Base-by-base conservation (phyloP, 2,888 invertebrate genomes). In the Nephrotoma guestfalica region DNA sequence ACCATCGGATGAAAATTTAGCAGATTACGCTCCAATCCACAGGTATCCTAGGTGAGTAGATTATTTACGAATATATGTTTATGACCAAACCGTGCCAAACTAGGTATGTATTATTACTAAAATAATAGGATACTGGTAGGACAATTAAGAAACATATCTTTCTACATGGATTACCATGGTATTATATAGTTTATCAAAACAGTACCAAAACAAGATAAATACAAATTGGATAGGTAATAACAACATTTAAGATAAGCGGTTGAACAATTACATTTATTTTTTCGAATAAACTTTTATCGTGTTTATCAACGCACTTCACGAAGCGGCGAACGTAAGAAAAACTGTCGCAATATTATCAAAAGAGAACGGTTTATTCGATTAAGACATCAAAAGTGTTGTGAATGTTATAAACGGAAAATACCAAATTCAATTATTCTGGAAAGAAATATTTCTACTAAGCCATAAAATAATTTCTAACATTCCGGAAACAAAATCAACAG, bases 1-100 rank as follows among this genome's bases (percentile, higher is more conserved):
- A 89, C 96, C 97, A 89, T 97, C 97, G 89, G 97, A 97, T 92
- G 97, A 97, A 92, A 97, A 97, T 91, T 93, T 97, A 89, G 94
- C 95, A 89, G 96, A 96, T 89, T 96, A 95, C 91, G 96, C 96
- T 86, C 96, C 96, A 88, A 96, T 96, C 91, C 95, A 96, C 88
- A 93, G 96, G 90, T 94, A 95, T 93, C 94, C 94, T 89, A 94
- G 95, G 93, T 94, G 91, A 88, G 84, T 84, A 30, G n/a, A 13
- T 41, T 4, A 15, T 84, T 84, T 18, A 3, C 30, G 30, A n/a
- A 84, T 41, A n/a, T 11, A n/a, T 71, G 15, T 18, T 51, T 51
- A 30, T 2, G 6, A 51, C 15, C 6, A 30, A 30, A 2, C 30
- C 30, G 2, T 30, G 30, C 30, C 3, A 30, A 30, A 30, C 2